These are phyloP conservation scores for Hirudinaria manillensis DNA, from an alignment of 2,888 invertebrate genomes.

Conservation along the genomic window DNA sequence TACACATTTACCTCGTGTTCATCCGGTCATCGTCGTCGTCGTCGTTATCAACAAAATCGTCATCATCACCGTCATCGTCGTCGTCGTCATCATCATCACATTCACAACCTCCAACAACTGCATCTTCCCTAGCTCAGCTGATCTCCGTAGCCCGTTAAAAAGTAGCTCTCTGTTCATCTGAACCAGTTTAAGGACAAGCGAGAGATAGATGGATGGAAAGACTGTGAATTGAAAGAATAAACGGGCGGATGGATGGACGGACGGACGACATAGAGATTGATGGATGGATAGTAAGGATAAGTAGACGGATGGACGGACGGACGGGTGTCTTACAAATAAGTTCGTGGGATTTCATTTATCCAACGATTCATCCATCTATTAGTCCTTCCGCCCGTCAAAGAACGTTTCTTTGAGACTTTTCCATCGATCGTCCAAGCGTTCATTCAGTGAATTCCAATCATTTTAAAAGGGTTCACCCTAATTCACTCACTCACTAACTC, in stretches of 20 bases:
- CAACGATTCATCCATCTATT: too few species aligned
- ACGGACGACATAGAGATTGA: neutral
- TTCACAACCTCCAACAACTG: neutral
- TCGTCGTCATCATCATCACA: slow-evolving; percentile 11
- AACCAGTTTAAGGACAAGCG: neutral
- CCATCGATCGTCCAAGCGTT: too few species aligned
- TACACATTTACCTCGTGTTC: too few species aligned
- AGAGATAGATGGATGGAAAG: neutral
- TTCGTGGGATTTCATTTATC: too few species aligned
- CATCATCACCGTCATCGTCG: slow-evolving; percentile 3
- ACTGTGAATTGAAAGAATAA: neutral
- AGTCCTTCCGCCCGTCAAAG: too few species aligned
- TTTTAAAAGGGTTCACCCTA: neutral
- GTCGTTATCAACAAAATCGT: neutral
- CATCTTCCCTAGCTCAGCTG: neutral
- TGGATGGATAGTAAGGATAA: too few species aligned
- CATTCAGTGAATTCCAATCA: too few species aligned
- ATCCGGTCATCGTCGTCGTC: too few species aligned
- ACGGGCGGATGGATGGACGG: too few species aligned
- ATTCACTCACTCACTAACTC: slow-evolving; percentile 7
- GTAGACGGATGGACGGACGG: neutral
- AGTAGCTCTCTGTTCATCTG: too few species aligned
- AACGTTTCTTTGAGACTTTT: too few species aligned
- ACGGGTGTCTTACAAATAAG: too few species aligned
- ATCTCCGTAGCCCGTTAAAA: neutral